Evolutionary conservation across 2,797 vertebrate species (phyloP), one percentile per base, ranked within the genome.

Genomic region (Phrynocephalus forsythii): DNA sequence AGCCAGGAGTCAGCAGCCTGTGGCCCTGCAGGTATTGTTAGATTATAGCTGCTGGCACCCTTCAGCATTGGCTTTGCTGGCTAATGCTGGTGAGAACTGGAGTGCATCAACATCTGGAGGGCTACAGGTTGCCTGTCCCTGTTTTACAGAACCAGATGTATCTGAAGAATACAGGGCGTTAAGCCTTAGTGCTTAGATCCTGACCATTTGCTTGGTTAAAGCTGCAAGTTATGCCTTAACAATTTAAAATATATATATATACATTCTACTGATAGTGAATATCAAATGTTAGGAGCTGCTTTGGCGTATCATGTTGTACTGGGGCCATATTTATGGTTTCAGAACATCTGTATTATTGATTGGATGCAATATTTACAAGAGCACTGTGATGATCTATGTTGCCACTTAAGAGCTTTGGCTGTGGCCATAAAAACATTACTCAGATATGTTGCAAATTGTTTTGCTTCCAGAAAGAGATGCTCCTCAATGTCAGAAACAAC

Each of bases 311-410:
- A 44, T 24, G 48, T 77, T 83, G 33, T 28, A 44, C 38, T 48
- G 3, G 60, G 56, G 24, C n/a, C 20, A 44, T 16, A 26, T 75
- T 79, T 22, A 44, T 67, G 44, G 52, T 80, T 68, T 88, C 11
- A 50, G 28, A 66, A 77, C 28, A 75, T 66, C 26, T 73, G 67
- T 79, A 73, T 44, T 80, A 84, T 84, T 79, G 28, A 24, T 68
- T 60, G 28, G 10, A 83, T 78, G 33, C n/a, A 72, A 18, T 82
- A 67, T 69, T 78, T 77, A 28, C 48, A 69, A 50, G 2, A 50
- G 26, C 67, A 79, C 24, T 44, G 66, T 60, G 69, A 78, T 44
- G 30, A 83, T 24, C 48, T 56, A 2, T n/a, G 30, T 56, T 71
- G 81, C 69, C 50, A 48, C 30, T 71, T 77, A 20, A 44, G 30